phyloP scores from a whole-genome alignment of 2,888 invertebrate genomes.

The Metellina segmentata region DNA sequence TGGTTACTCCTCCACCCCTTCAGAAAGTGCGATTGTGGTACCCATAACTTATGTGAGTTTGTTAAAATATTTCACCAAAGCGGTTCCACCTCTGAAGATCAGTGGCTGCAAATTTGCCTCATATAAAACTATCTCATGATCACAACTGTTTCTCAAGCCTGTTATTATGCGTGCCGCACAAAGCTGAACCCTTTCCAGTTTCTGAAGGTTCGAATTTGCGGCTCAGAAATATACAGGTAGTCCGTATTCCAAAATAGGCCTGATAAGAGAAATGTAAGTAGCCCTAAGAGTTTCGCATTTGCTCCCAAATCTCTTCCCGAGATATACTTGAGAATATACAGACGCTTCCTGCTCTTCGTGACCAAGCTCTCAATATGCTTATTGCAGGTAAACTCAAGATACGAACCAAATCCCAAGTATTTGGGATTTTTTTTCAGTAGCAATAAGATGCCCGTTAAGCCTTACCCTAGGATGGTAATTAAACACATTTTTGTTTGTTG shows the following conservation, averaged over 20 bases:
- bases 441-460: too few species aligned
- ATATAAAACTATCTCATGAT: too few species aligned
- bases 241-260: slow-evolving; percentile 1
- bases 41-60: background rate
- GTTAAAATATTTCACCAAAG: slow-evolving; percentile 5
- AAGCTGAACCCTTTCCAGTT: background rate
- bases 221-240: slow-evolving; percentile 11
- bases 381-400: too few species aligned
- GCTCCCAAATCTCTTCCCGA: background rate
- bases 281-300: background rate
- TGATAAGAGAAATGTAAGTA: background rate
- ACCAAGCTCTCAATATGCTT: background rate
- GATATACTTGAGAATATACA: background rate
- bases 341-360: background rate
- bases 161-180: too few species aligned
- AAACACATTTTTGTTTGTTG: too few species aligned
- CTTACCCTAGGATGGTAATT: too few species aligned
- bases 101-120: too few species aligned
- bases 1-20: too few species aligned
- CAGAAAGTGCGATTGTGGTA: background rate
- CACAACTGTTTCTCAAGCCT: too few species aligned
- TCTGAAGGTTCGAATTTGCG: slow-evolving; percentile 13
- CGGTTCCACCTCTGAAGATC: background rate
- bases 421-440: too few species aligned
- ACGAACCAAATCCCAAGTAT: too few species aligned